A percentile compares a stretch with the other conserved stretches of the same genome.
Evolutionary conservation across 92 coral and sea anemone species (phyloP).

Genomic region (Phenganax stokvisi): DNA sequence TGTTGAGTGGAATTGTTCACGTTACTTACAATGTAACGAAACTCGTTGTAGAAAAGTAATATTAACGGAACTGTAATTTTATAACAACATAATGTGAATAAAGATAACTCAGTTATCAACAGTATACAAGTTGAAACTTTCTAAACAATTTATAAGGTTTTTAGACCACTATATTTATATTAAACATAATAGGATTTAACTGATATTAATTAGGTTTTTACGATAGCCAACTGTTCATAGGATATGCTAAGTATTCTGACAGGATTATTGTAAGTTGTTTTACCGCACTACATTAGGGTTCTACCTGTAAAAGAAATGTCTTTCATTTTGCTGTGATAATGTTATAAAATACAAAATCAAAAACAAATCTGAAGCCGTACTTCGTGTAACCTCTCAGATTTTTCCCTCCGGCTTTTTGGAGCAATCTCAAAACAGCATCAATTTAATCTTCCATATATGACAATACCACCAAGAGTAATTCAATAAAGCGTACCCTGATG

Average conservation of each 20-base stretch:
- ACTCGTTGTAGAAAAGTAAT: not conserved
- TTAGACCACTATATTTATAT: slow-evolving; percentile 26
- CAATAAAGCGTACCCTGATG: not conserved
- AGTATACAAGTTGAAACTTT: not conserved
- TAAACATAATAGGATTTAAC: slow-evolving; percentile 7
- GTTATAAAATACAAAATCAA: slow-evolving; percentile 17
- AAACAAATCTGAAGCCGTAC: slow-evolving; percentile 20
- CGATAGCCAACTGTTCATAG: not conserved
- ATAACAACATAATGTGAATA: not conserved
- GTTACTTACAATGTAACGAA: not conserved
- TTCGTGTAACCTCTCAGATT: slow-evolving; percentile 31
- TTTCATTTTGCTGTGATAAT: slow-evolving; percentile 7
- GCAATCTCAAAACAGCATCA: not conserved
- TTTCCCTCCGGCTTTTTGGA: not conserved
- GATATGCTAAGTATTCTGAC: slow-evolving; percentile 11
- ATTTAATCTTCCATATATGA: slow-evolving; percentile 1
- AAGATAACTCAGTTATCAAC: not conserved
- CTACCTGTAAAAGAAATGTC: slow-evolving; percentile 4
- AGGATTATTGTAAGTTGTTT: slow-evolving; percentile 28
- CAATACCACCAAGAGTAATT: not conserved
- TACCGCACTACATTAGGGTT: slow-evolving; percentile 4
- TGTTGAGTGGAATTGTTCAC: not conserved
- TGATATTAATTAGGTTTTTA: not conserved
- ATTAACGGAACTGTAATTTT: not conserved
- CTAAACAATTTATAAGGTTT: not conserved